Conservation (phyloP, 2,888 invertebrate genomes). For the Drosophila ezoana region DNA sequence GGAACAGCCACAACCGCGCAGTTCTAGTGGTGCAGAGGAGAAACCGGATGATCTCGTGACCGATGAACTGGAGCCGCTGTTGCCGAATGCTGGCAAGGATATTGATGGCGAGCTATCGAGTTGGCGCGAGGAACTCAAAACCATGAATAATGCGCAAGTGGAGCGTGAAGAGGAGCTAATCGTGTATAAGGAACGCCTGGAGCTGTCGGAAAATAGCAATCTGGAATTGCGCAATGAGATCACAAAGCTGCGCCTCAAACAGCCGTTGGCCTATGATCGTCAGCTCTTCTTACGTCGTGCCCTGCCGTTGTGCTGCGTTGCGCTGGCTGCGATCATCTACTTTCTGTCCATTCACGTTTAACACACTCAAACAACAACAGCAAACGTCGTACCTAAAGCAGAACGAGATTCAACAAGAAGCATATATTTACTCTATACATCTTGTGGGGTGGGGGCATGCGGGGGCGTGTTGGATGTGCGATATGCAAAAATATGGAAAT, state of each 20-base stretch:
- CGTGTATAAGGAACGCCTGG: constrained; percentile 84
- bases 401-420: constrained; percentile 49
- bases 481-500: constrained; percentile 1
- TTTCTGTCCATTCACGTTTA: constrained; percentile 64
- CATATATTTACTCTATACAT: constrained; percentile 22
- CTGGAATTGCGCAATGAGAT: constrained; percentile 81
- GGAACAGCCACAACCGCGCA: constrained; percentile 10
- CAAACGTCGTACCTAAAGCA: constrained; percentile 51
- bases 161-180: constrained; percentile 84
- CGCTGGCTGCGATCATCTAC: constrained; percentile 82
- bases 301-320: constrained; percentile 77
- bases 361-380: constrained; percentile 16
- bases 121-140: constrained; percentile 72
- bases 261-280: constrained; percentile 30
- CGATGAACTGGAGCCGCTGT: constrained; percentile 7
- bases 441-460: constrained; percentile 33
- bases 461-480: constrained; percentile 13
- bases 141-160: constrained; percentile 76
- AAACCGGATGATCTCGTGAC: background rate
- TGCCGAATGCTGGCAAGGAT: constrained; percentile 7
- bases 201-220: constrained; percentile 80
- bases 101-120: constrained; percentile 7
- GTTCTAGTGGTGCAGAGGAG: constrained; percentile 12
- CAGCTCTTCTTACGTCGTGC: constrained; percentile 63
- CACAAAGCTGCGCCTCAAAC: constrained; percentile 69